These are phyloP conservation scores for Bombyx mori DNA, from an alignment of 1,140 invertebrate genomes.

Conservation along the genomic window DNA sequence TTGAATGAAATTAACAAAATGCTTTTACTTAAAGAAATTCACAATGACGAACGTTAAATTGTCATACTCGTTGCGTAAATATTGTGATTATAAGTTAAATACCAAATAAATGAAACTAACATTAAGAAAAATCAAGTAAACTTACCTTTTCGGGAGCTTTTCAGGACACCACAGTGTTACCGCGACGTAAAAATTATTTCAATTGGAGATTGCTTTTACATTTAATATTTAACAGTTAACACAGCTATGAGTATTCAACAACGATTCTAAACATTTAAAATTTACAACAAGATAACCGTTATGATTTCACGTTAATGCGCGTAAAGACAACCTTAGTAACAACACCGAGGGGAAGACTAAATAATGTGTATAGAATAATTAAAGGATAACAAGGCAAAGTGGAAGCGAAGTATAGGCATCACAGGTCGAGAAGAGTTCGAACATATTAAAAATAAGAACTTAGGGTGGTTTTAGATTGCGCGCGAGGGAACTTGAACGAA, in stretches of 20 bases:
- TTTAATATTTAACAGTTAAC: conserved; percentile 65
- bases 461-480: conserved; percentile 21
- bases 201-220: conserved; percentile 38
- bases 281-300: conserved; percentile 46
- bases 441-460: conserved; percentile 14
- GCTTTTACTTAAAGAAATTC: too few species aligned
- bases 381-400: conserved; percentile 32
- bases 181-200: conserved; percentile 44
- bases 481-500: conserved; percentile 35
- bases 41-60: too few species aligned
- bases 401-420: conserved; percentile 54
- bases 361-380: conserved; percentile 36
- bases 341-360: conserved; percentile 53
- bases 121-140: conserved; percentile 3
- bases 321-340: conserved; percentile 42
- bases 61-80: too few species aligned
- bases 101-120: too few species aligned
- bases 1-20: too few species aligned
- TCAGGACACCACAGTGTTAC: conserved; percentile 31
- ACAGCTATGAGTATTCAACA: conserved; percentile 62
- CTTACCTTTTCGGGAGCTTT: conserved; percentile 37
- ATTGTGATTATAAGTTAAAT: too few species aligned
- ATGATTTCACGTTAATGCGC: conserved; percentile 19
- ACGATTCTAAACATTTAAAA: conserved; percentile 61
- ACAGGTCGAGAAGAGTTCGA: conserved; percentile 29